phyloP scores from a whole-genome alignment of 2,113 vertebrate genomes.

The Cyphomyrus discorhynchus region DNA sequence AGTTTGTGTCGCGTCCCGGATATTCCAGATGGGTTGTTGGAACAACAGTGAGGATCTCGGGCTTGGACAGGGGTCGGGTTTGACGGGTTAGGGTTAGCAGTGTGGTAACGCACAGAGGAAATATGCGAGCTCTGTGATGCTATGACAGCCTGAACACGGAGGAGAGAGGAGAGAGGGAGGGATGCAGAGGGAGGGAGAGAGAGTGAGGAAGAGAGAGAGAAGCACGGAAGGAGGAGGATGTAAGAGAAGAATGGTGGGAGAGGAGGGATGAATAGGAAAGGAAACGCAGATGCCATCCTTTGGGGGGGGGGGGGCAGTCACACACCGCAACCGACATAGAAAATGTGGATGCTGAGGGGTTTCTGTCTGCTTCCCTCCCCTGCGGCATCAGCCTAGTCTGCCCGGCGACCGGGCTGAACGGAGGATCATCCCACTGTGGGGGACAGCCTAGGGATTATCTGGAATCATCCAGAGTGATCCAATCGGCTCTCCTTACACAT shows the following conservation, averaged over 20 bases:
- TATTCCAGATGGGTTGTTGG: background rate
- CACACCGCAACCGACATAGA: background rate
- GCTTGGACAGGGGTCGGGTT: background rate
- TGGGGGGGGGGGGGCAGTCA: background rate
- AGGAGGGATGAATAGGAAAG: slow-evolving; percentile 18
- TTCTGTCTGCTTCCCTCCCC: background rate
- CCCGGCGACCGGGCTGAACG: background rate
- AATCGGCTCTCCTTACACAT: background rate
- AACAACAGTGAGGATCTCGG: background rate
- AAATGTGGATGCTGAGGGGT: background rate
- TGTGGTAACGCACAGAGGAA: background rate
- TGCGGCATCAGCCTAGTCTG: background rate
- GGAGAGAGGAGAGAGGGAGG: background rate
- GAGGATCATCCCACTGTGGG: background rate
- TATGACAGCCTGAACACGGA: background rate
- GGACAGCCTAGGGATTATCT: background rate
- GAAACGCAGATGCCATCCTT: background rate
- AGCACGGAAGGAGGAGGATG: background rate
- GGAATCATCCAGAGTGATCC: background rate
- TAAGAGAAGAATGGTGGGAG: background rate
- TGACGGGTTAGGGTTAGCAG: background rate
- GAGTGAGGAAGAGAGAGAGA: background rate
- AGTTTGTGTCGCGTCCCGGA: background rate
- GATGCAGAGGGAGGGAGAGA: background rate
- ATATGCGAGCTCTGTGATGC: slow-evolving; percentile 6